phyloP scores from a whole-genome alignment of 2,888 invertebrate genomes.

The Leucozona laternaria region DNA sequence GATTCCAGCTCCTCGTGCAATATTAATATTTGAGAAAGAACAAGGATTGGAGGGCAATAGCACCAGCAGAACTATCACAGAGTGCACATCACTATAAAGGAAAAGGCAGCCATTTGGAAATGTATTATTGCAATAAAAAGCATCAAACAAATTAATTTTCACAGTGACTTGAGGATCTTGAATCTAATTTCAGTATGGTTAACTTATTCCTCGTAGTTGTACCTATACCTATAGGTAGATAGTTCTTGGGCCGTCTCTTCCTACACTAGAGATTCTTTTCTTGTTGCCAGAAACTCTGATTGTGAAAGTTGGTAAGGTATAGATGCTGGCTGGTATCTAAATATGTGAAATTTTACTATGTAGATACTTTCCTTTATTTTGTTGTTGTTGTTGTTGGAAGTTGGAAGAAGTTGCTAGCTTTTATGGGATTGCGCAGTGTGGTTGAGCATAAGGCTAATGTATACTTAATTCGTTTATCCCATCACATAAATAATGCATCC shows the following conservation, averaged over 20 bases:
- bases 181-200: slow-evolving; percentile 69
- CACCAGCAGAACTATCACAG: slow-evolving; percentile 36
- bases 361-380: slow-evolving; percentile 36
- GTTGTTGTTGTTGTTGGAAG: slow-evolving; percentile 10
- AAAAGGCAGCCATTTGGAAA: slow-evolving; percentile 68
- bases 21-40: slow-evolving; percentile 71
- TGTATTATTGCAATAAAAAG: slow-evolving; percentile 74
- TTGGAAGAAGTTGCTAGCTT: not conserved
- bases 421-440: slow-evolving; percentile 34
- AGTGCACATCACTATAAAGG: slow-evolving; percentile 52
- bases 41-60: slow-evolving; percentile 46
- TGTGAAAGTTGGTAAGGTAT: not conserved
- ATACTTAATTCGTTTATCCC: slow-evolving; percentile 74
- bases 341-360: slow-evolving; percentile 61
- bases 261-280: not conserved
- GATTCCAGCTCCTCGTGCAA: slow-evolving; percentile 43
- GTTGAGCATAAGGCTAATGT: slow-evolving; percentile 70
- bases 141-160: slow-evolving; percentile 69
- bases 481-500: slow-evolving; percentile 71
- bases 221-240: not conserved
- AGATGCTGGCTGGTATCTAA: not conserved
- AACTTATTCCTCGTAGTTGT: slow-evolving; percentile 51
- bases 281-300: slow-evolving; percentile 48
- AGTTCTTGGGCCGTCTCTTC: not conserved
- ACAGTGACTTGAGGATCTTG: slow-evolving; percentile 69